Evolutionary conservation across 2,113 vertebrate species (phyloP).

Genomic region (Stercorarius parasiticus): DNA sequence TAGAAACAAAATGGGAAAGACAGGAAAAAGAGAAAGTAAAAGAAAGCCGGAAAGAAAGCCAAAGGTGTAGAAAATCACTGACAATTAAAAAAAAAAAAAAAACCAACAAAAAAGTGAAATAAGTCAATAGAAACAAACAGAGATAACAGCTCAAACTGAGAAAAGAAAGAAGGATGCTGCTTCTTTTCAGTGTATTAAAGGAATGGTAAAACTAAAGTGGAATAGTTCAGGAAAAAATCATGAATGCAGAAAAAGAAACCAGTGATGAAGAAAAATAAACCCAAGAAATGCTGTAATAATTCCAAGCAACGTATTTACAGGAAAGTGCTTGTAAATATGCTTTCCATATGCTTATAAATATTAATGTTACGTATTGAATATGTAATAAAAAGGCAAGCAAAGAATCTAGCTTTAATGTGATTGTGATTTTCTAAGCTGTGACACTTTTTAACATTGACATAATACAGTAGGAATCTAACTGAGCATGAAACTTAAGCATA

Average conservation of each 20-base stretch:
- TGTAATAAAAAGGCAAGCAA: conserved; percentile 13
- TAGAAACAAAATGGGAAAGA: background rate
- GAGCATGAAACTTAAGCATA: conserved; percentile 11
- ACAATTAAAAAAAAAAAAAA: background rate
- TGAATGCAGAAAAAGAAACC: background rate
- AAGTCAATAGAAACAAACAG: background rate
- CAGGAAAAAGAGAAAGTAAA: background rate
- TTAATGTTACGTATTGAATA: conserved; percentile 29
- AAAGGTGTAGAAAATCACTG: background rate
- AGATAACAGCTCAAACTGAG: background rate
- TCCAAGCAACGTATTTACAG: conserved; percentile 10
- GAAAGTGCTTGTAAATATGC: background rate
- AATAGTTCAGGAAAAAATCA: background rate
- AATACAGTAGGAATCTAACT: conserved; percentile 11
- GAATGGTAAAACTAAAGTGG: background rate
- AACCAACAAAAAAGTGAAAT: background rate
- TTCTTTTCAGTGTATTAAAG: background rate
- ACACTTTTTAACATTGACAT: background rate
- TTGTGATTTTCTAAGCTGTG: conserved; percentile 22
- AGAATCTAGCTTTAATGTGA: conserved; percentile 14
- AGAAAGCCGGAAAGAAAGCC: background rate
- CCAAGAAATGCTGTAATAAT: background rate
- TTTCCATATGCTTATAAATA: conserved; percentile 49
- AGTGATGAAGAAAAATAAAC: conserved; percentile 13
- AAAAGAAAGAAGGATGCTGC: background rate